phyloP scores from a whole-genome alignment of 2,113 vertebrate species.

The Nyctibius bracteatus region DNA sequence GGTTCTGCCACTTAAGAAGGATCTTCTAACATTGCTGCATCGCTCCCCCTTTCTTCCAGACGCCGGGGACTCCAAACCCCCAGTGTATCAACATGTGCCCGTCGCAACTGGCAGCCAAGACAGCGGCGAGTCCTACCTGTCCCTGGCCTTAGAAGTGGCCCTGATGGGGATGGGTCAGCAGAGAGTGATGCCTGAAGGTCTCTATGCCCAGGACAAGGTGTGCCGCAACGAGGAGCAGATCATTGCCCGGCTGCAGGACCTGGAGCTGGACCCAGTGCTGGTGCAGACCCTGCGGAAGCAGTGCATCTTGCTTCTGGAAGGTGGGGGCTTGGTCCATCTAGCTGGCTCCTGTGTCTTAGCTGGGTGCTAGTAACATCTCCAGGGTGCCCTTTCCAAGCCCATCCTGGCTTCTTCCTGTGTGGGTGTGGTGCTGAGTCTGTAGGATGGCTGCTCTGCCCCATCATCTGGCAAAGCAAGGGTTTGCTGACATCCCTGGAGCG shows the following conservation, averaged over 20 bases:
- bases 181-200: slow-evolving; percentile 95
- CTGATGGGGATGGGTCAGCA: slow-evolving; percentile 99
- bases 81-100: slow-evolving; percentile 90
- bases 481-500: not conserved
- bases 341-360: not conserved
- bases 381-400: not conserved
- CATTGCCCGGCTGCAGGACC: slow-evolving; percentile 89
- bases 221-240: slow-evolving; percentile 98
- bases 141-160: slow-evolving; percentile 93
- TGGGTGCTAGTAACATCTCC: not conserved
- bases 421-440: not conserved
- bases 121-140: slow-evolving; percentile 89
- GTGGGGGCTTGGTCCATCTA: slow-evolving; percentile 58
- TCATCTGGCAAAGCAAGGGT: not conserved
- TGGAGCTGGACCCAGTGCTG: slow-evolving; percentile 89
- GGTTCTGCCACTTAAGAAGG: not conserved
- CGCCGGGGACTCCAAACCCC: slow-evolving; percentile 84
- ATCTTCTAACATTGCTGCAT: not conserved
- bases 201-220: slow-evolving; percentile 97
- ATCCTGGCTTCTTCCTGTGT: not conserved
- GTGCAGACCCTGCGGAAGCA: slow-evolving; percentile 93
- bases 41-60: slow-evolving; percentile 72
- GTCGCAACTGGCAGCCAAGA: slow-evolving; percentile 79
- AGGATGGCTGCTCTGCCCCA: not conserved
- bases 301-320: slow-evolving; percentile 91